phyloP scores from a whole-genome alignment of 2,888 invertebrate species.

The Limenitis camilla region DNA sequence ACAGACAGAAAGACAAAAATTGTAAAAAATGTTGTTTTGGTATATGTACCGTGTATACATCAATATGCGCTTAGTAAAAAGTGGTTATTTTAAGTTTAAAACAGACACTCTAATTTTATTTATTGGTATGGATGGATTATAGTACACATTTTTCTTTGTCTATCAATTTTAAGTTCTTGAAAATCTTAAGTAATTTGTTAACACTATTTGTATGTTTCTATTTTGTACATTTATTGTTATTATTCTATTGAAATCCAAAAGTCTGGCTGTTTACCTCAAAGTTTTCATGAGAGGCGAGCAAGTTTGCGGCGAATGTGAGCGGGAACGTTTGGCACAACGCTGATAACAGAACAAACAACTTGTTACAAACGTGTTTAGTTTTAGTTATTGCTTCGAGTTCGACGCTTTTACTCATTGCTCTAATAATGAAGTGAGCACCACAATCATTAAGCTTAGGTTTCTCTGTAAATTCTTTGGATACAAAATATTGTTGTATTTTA shows the following conservation, averaged over 20 bases:
- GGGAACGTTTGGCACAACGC: constrained; percentile 66
- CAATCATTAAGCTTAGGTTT: constrained; percentile 49
- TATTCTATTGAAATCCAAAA: constrained; percentile 34
- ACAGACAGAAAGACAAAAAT: too few species aligned
- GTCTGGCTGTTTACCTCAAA: constrained; percentile 47
- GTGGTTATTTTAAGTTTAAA: too few species aligned
- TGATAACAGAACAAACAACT: constrained; percentile 75
- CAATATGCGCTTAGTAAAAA: too few species aligned
- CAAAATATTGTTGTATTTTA: background rate
- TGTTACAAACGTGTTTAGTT: constrained; percentile 75
- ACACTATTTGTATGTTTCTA: too few species aligned
- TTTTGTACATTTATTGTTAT: constrained; percentile 6
- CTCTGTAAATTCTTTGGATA: background rate
- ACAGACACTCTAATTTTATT: too few species aligned
- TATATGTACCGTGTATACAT: too few species aligned
- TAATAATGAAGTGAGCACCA: constrained; percentile 63
- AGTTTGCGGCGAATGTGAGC: constrained; percentile 64
- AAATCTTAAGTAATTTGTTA: too few species aligned
- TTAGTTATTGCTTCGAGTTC: constrained; percentile 71
- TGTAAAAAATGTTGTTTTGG: too few species aligned
- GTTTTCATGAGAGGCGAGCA: constrained; percentile 63
- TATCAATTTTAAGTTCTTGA: too few species aligned
- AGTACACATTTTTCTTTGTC: too few species aligned
- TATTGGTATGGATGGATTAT: too few species aligned
- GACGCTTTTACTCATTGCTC: constrained; percentile 70